These are phyloP conservation scores for Cariama cristata DNA, from an alignment of 2,113 vertebrate genomes.

Conservation along the genomic window DNA sequence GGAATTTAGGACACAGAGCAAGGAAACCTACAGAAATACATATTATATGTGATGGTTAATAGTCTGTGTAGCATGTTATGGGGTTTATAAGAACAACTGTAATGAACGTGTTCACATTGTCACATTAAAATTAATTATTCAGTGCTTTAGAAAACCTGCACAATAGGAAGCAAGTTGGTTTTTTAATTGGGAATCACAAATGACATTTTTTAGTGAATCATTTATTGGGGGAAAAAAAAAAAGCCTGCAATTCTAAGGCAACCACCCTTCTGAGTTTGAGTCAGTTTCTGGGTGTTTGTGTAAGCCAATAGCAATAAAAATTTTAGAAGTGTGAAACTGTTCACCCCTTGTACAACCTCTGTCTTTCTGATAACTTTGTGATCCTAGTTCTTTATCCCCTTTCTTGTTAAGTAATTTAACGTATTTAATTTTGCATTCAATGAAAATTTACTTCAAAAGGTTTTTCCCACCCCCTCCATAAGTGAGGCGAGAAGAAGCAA, in stretches of 20 bases:
- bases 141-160: background rate
- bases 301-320: background rate
- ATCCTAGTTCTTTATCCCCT: background rate
- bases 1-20: background rate
- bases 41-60: background rate
- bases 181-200: background rate
- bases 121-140: background rate
- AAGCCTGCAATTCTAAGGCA: background rate
- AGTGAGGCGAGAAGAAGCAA: background rate
- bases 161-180: background rate
- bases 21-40: background rate
- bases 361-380: background rate
- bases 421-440: background rate
- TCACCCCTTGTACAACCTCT: background rate
- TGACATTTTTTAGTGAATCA: background rate
- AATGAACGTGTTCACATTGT: background rate
- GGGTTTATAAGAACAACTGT: background rate
- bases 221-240: background rate
- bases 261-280: background rate
- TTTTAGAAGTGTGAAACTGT: background rate
- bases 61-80: background rate
- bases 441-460: background rate
- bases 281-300: background rate
- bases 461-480: fast-evolving
- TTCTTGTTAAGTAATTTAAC: background rate